A percentile compares a stretch with the other conserved stretches of the same genome.
These are phyloP conservation scores for Kuschelorhynchus macadamiae DNA, from an alignment of 2,888 invertebrate species.

Conservation along the genomic window DNA sequence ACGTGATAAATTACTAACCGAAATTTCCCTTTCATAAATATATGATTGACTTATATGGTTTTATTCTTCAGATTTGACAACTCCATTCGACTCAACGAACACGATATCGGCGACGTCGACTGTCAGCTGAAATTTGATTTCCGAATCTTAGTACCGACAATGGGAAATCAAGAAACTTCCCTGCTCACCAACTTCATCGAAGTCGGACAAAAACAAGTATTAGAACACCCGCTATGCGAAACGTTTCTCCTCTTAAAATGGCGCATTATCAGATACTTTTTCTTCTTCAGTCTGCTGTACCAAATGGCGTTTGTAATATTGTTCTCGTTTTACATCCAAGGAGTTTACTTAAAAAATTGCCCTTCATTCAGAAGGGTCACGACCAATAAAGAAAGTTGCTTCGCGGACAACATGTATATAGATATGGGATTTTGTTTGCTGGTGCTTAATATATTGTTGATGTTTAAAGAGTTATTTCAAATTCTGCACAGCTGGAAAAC, in stretches of 20 bases:
- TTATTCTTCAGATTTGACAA: constrained; percentile 48
- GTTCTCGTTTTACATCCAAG: constrained; percentile 81
- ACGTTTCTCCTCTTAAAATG: constrained; percentile 89
- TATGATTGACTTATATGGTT: too few relatives aligned
- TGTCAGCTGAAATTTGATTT: constrained; percentile 84
- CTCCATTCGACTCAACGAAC: constrained; percentile 75
- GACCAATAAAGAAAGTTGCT: constrained; percentile 54
- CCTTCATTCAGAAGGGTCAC: constrained; percentile 53
- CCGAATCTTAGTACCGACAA: constrained; percentile 74
- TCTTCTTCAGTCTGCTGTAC: constrained; percentile 83
- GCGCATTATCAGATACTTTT: constrained; percentile 86
- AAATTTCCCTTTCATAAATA: too few relatives aligned
- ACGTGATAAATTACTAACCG: too few relatives aligned
- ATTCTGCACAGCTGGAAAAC: constrained; percentile 78
- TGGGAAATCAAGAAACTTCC: constrained; percentile 81
- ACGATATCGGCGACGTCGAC: constrained; percentile 88
- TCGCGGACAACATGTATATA: constrained; percentile 56
- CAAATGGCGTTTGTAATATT: constrained; percentile 83
- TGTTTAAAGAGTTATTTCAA: constrained; percentile 85
- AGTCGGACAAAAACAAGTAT: constrained; percentile 83
- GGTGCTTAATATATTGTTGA: constrained; percentile 75
- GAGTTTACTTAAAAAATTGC: constrained; percentile 73
- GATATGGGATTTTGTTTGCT: constrained; percentile 74
- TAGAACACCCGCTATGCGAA: constrained; percentile 88
- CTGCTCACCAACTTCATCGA: constrained; percentile 81